These are phyloP conservation scores for Aspidoscelis tigris DNA, from an alignment of 2,113 vertebrate genomes.

Conservation along the genomic window DNA sequence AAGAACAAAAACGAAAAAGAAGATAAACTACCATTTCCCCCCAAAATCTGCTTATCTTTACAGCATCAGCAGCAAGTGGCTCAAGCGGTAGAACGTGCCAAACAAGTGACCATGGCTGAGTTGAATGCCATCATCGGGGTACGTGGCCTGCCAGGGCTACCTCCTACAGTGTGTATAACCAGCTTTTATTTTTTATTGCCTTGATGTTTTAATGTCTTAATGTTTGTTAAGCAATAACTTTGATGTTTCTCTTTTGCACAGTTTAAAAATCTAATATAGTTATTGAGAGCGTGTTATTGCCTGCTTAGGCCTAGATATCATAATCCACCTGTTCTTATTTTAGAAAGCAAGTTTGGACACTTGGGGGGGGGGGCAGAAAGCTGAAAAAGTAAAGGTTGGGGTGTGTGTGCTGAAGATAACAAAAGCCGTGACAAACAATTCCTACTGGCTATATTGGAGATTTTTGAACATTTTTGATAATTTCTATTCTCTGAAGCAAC, in stretches of 20 bases:
- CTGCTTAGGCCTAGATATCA: neutral
- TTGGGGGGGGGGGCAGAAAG: neutral
- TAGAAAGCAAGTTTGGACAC: neutral
- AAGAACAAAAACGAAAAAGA: no score
- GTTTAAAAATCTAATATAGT: conserved; percentile 37
- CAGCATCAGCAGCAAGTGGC: conserved; percentile 98
- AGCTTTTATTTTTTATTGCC: conserved; percentile 86
- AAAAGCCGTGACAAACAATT: no score
- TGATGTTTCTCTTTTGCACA: conserved; percentile 24
- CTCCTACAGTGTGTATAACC: conserved; percentile 93
- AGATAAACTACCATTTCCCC: no score
- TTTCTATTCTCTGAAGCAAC: conserved; percentile 56
- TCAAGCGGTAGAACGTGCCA: conserved; percentile 95
- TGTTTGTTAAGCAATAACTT: neutral
- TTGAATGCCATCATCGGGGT: conserved; percentile 98
- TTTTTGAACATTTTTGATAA: no score
- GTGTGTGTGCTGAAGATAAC: no score
- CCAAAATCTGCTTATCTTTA: conserved; percentile 26
- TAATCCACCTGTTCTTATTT: neutral
- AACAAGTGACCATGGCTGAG: conserved; percentile 99
- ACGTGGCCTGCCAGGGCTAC: conserved; percentile 94
- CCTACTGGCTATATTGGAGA: no score
- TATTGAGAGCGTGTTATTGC: conserved; percentile 19
- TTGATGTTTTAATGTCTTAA: conserved; percentile 57
- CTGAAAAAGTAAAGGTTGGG: neutral